A percentile compares a stretch with the other conserved stretches of the same genome.
Conservation (phyloP, 1,140 invertebrate species). For the Hirudo medicinalis region DNA sequence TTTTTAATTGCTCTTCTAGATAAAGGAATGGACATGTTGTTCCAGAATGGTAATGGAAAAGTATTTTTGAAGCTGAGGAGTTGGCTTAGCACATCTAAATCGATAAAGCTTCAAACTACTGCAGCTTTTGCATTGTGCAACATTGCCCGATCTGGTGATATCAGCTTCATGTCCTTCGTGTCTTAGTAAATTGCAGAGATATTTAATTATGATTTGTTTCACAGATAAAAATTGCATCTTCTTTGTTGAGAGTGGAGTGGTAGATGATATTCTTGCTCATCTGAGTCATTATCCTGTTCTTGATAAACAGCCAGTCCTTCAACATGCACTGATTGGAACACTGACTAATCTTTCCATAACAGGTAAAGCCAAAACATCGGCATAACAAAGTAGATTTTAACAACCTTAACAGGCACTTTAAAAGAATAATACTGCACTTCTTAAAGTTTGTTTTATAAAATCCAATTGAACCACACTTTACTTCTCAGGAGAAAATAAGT, state of each 20-base stretch:
- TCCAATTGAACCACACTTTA: no score
- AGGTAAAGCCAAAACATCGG: background rate
- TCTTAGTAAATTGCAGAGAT: background rate
- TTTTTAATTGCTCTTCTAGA: background rate
- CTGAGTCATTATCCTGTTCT: background rate
- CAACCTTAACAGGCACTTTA: no score
- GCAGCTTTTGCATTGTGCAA: conserved; percentile 7
- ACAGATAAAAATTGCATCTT: conserved; percentile 7
- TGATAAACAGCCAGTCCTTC: background rate
- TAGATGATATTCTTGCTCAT: background rate
- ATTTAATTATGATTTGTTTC: background rate
- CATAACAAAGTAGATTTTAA: no score
- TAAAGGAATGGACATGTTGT: background rate
- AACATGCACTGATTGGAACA: conserved; percentile 4
- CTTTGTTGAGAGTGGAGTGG: conserved; percentile 6
- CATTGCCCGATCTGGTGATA: background rate
- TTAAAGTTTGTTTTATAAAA: no score
- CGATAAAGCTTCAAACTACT: background rate
- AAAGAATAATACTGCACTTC: no score
- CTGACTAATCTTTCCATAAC: conserved; percentile 1
- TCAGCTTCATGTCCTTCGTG: background rate
- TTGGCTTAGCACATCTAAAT: background rate
- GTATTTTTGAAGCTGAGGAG: background rate
- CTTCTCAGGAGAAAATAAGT: background rate
- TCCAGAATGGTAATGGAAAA: background rate